Evolutionary conservation across 2,797 vertebrate genomes (phyloP).

Genomic region (Philypnodon macrostomus): DNA sequence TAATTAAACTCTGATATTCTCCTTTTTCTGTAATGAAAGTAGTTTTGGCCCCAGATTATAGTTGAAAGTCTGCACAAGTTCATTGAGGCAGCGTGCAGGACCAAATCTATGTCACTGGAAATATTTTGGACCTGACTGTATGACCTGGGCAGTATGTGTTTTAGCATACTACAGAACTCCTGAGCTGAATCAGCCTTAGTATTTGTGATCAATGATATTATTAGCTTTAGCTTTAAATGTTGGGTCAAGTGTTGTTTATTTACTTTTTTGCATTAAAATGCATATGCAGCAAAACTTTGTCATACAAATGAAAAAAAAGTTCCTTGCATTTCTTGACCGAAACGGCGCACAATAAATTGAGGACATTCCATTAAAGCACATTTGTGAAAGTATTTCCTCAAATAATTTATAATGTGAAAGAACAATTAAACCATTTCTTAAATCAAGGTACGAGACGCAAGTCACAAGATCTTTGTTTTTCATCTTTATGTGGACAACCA

Average conservation of each 20-base stretch:
- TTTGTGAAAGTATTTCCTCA: constrained; percentile 1
- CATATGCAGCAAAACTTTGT: constrained; percentile 36
- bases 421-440: constrained; percentile 5
- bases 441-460: constrained; percentile 6
- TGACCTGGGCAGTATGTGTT: constrained; percentile 61
- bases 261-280: constrained; percentile 37
- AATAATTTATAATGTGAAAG: neutral
- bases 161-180: constrained; percentile 65
- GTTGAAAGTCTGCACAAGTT: no score
- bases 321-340: constrained; percentile 31
- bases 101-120: no score
- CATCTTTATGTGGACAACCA: constrained; percentile 19
- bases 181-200: constrained; percentile 53
- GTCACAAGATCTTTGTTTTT: constrained; percentile 3
- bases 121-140: no score
- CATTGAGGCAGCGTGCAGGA: no score
- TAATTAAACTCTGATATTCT: no score
- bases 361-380: constrained; percentile 2
- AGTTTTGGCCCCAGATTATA: no score
- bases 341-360: constrained; percentile 22
- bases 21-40: no score
- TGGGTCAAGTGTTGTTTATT: constrained; percentile 40
- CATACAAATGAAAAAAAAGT: constrained; percentile 25
- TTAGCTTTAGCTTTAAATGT: constrained; percentile 56
- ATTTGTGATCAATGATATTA: constrained; percentile 49